Conservation (phyloP, 2,797 vertebrate species). For the Karalla daura region DNA sequence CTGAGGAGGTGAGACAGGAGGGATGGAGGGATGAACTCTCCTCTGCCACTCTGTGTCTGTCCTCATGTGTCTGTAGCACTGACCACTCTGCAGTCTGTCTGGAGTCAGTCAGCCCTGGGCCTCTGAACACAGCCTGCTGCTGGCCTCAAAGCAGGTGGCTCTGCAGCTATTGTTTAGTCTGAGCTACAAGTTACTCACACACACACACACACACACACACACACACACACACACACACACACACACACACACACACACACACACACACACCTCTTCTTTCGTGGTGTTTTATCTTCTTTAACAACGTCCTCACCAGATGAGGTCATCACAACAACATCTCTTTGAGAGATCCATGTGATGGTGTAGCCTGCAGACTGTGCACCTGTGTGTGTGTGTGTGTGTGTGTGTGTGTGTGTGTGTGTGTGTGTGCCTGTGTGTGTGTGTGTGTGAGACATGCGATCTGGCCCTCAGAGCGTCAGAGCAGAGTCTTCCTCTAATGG, state of each 20-base stretch:
- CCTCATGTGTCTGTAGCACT: too few relatives aligned
- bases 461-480: slow-evolving; percentile 62
- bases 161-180: slow-evolving; percentile 82
- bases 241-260: slow-evolving; percentile 8
- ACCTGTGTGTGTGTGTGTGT: slow-evolving; percentile 79
- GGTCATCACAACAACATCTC: slow-evolving; percentile 23
- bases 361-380: slow-evolving; percentile 69
- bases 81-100: too few relatives aligned
- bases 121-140: too few relatives aligned
- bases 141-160: slow-evolving; percentile 75
- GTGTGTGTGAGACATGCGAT: slow-evolving; percentile 79
- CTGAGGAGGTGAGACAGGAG: too few relatives aligned
- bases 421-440: slow-evolving; percentile 75
- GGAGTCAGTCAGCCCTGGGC: slow-evolving; percentile 52
- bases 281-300: slow-evolving; percentile 15
- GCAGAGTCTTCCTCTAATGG: slow-evolving; percentile 75
- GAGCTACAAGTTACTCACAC: slow-evolving; percentile 76
- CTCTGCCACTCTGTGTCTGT: slow-evolving; percentile 58
- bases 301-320: slow-evolving; percentile 32
- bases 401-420: slow-evolving; percentile 76
- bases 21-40: too few relatives aligned
- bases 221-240: slow-evolving; percentile 21
- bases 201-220: slow-evolving; percentile 32
- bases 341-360: slow-evolving; percentile 39
- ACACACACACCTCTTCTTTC: background rate